Evolutionary conservation across 2,797 vertebrate species (phyloP).

Genomic region (Tragopan temminckii): DNA sequence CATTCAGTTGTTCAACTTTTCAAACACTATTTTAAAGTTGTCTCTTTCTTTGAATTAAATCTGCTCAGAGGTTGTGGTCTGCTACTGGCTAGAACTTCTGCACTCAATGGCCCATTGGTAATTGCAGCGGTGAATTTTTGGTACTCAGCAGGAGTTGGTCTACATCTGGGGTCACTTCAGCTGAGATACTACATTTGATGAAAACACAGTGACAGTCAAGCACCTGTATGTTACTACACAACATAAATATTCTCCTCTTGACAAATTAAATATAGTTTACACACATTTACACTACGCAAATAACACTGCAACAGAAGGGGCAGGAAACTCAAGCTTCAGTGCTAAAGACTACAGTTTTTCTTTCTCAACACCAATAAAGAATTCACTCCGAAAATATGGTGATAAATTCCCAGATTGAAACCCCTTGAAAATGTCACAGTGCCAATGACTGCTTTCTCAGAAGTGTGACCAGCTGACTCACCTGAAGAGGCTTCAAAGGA

Average conservation of each 20-base stretch:
- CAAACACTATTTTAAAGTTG: neutral
- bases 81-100: neutral
- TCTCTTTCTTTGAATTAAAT: neutral
- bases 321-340: neutral
- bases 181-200: neutral
- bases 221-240: neutral
- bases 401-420: neutral
- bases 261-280: neutral
- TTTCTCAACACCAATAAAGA: neutral
- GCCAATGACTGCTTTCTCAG: neutral
- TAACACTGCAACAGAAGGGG: neutral
- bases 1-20: neutral
- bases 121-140: neutral
- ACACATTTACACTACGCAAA: neutral
- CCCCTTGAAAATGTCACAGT: neutral
- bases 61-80: neutral
- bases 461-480: conserved; percentile 72
- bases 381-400: neutral
- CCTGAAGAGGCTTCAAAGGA: conserved; percentile 90
- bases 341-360: neutral
- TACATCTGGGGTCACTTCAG: neutral
- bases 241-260: neutral
- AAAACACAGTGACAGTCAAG: neutral
- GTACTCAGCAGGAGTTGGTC: neutral
- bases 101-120: neutral